phyloP scores from a whole-genome alignment of 2,113 vertebrate species.

The Sisor rabdophorus region DNA sequence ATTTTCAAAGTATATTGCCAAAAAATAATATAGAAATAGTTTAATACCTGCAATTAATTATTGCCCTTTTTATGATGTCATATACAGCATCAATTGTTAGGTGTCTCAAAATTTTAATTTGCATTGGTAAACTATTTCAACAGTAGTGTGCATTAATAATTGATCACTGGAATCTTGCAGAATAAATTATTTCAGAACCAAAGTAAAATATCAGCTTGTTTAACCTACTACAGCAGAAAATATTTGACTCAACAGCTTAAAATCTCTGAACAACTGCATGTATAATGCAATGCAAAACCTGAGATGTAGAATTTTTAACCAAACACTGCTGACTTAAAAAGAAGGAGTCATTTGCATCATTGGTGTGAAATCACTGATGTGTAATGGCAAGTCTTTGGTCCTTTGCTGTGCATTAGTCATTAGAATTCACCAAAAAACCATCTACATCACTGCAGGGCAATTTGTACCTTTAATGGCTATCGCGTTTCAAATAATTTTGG shows the following conservation, averaged over 20 bases:
- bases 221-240: not conserved
- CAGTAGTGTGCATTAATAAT: not conserved
- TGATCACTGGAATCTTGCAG: not conserved
- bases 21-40: no score
- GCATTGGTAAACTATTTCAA: not conserved
- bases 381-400: conserved; percentile 46
- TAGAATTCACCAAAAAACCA: conserved; percentile 49
- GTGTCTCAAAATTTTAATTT: conserved; percentile 7
- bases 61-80: no score
- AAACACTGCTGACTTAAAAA: conserved; percentile 16
- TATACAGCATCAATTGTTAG: no score
- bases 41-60: no score
- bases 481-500: conserved; percentile 40
- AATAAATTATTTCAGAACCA: not conserved
- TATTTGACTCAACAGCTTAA: not conserved
- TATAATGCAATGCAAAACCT: not conserved
- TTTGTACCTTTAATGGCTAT: conserved; percentile 52
- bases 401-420: conserved; percentile 45
- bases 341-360: conserved; percentile 41
- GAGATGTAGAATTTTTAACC: conserved; percentile 5
- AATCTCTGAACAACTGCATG: not conserved
- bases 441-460: conserved; percentile 59
- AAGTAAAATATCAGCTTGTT: not conserved
- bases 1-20: no score
- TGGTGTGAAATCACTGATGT: conserved; percentile 50